Base-by-base conservation (phyloP, 2,113 vertebrate genomes). In the Chitala chitala region DNA sequence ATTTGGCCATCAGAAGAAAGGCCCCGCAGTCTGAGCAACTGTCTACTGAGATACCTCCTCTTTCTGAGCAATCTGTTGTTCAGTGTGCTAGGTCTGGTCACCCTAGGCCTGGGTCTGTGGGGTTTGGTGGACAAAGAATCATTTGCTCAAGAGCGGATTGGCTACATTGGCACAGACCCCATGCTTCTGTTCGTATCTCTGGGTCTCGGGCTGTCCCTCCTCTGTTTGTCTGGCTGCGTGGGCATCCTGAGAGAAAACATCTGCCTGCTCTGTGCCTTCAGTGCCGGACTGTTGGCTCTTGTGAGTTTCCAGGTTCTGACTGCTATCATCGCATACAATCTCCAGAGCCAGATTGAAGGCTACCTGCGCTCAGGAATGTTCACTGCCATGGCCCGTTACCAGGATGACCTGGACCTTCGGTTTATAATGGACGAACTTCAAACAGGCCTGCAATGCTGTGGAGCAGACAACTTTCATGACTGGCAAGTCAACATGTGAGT, bases 401-500 rank as follows among this genome's bases (percentile, higher is more conserved):
- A 90, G 80, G 92, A 96, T 0, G 92, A 96, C 38, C 87, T 92
- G 0, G 95, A 98, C 86, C 84, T 98, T 64, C 86, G 79, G 71
- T 95, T 98, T 85, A 86, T 98, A 78, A 84, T 91, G 1, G 94
- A 99, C 4, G 94, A 96, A 85, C 84, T 96, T 61, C 96, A 99
- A 82, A 59, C 58, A 0, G 88, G 88, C 66, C 86, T 99, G 71
- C 89, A 71, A 75, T 99, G 95, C 89, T 98, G 96, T 0, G 95
- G 96, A 40, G 92, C 87, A 0, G 78, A 87, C 12, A 92, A 88
- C 75, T 99, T 94, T 78, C 90, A 77, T 0, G 95, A 99, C 88
- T 98, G 96, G 96, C 90, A 93, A 75, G 33, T 73, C 74, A 98
- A 96, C 86, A 80, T 84, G 95, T 98, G 85, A 96, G 96, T 93